Percentiles rank a stretch among this genome's conserved stretches.
Evolutionary conservation across 2,113 vertebrate genomes (phyloP).

Genomic region (Murina feae): DNA sequence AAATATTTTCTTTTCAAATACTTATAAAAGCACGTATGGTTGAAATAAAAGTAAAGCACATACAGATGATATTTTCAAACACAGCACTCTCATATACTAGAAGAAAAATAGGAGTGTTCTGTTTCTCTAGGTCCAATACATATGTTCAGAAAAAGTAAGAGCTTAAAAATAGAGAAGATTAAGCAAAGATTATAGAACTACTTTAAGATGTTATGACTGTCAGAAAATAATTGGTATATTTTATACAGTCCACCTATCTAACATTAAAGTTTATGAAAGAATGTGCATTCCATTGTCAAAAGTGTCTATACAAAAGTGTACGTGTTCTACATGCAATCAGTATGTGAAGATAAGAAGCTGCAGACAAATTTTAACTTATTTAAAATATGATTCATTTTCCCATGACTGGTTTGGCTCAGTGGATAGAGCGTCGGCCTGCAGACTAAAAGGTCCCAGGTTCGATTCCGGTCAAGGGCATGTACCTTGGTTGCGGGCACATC

Average conservation of each 20-base stretch:
- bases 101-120: slow-evolving; percentile 19
- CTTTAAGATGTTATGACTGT: not conserved
- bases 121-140: slow-evolving; percentile 22
- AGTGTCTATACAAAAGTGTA: not conserved
- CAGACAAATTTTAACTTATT: not conserved
- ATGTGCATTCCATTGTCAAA: not conserved
- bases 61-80: slow-evolving; percentile 70
- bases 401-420: too few relatives aligned
- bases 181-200: slow-evolving; percentile 8
- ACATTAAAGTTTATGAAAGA: not conserved
- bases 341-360: not conserved
- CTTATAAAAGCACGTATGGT: slow-evolving; percentile 65
- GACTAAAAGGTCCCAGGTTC: too few relatives aligned
- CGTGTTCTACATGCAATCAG: not conserved
- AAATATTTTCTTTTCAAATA: slow-evolving; percentile 75
- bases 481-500: too few relatives aligned
- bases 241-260: not conserved
- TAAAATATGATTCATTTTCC: too few relatives aligned
- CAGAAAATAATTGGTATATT: not conserved
- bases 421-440: too few relatives aligned
- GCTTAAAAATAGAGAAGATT: slow-evolving; percentile 9
- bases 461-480: too few relatives aligned
- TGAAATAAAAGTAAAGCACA: slow-evolving; percentile 78
- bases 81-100: not conserved
- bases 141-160: not conserved